phyloP scores from a whole-genome alignment of 2,797 vertebrate genomes.

The Tinamus major region DNA sequence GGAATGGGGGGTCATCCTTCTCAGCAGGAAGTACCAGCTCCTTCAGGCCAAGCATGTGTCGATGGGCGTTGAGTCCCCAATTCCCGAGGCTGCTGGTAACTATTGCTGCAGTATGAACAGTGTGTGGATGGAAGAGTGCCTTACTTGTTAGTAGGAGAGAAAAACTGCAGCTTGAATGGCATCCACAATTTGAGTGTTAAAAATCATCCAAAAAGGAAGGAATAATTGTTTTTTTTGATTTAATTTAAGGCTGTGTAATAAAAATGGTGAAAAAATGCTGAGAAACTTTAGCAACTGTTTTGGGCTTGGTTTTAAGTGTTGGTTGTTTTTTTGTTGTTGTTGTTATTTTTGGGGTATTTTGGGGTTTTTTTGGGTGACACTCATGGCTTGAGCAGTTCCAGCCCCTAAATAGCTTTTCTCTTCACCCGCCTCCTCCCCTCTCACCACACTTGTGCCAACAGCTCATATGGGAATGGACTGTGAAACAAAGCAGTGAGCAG shows the following conservation, averaged over 20 bases:
- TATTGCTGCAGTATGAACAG: not conserved
- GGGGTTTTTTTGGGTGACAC: not conserved
- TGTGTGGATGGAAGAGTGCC: not conserved
- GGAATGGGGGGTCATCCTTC: not conserved
- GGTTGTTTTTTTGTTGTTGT: not conserved
- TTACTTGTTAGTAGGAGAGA: not conserved
- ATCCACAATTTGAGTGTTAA: not conserved
- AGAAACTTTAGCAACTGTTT: not conserved
- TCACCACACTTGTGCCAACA: not conserved
- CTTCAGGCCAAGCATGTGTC: not conserved
- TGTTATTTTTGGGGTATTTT: no score
- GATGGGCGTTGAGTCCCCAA: not conserved
- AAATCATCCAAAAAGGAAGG: not conserved
- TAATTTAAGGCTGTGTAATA: not conserved
- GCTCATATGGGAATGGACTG: not conserved
- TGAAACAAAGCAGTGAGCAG: not conserved
- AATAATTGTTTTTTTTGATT: not conserved
- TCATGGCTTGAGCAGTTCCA: not conserved
- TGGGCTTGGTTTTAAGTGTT: not conserved
- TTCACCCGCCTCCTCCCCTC: not conserved
- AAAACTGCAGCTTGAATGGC: not conserved
- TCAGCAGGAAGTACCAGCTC: not conserved
- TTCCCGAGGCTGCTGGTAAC: not conserved
- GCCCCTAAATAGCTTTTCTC: not conserved
- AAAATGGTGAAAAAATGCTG: not conserved